Conservation (phyloP, 2,888 invertebrate genomes). For the Agonopterix heracliana region DNA sequence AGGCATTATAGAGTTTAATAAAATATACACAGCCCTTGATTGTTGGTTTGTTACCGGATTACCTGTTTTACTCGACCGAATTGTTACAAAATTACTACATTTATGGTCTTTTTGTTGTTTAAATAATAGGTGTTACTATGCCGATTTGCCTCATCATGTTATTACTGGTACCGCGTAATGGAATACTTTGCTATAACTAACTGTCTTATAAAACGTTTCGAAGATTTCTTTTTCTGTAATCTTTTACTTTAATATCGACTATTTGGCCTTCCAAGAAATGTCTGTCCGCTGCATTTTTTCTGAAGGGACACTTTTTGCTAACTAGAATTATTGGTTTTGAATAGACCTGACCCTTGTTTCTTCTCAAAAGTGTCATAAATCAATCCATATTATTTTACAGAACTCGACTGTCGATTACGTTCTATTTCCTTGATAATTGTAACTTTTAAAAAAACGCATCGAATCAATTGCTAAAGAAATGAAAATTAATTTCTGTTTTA, state of each 20-base stretch:
- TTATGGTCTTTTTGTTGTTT: slow-evolving; percentile 48
- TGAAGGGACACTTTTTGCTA: slow-evolving; percentile 12
- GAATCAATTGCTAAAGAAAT: slow-evolving; percentile 43
- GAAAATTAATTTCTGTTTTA: slow-evolving; percentile 28
- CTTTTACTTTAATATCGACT: not conserved
- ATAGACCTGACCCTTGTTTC: slow-evolving; percentile 10
- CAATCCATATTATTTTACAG: slow-evolving; percentile 1
- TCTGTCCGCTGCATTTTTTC: not conserved
- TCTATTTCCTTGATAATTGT: not conserved
- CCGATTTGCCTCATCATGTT: slow-evolving; percentile 51
- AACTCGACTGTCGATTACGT: not conserved
- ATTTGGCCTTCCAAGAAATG: slow-evolving; percentile 6
- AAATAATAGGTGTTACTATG: slow-evolving; percentile 64
- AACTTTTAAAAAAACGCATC: slow-evolving; percentile 19
- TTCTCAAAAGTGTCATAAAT: slow-evolving; percentile 12
- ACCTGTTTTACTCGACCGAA: slow-evolving; percentile 59
- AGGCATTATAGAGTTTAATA: slow-evolving; percentile 66
- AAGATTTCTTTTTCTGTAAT: too few relatives aligned
- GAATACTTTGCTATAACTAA: slow-evolving; percentile 40
- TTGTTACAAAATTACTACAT: slow-evolving; percentile 69
- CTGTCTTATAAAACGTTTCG: slow-evolving; percentile 4
- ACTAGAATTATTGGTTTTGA: slow-evolving; percentile 11
- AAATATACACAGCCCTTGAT: slow-evolving; percentile 61
- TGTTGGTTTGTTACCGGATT: slow-evolving; percentile 67
- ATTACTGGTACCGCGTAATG: slow-evolving; percentile 53